These are phyloP conservation scores for Poecile atricapillus DNA, from an alignment of 2,113 vertebrate species.

Conservation along the genomic window DNA sequence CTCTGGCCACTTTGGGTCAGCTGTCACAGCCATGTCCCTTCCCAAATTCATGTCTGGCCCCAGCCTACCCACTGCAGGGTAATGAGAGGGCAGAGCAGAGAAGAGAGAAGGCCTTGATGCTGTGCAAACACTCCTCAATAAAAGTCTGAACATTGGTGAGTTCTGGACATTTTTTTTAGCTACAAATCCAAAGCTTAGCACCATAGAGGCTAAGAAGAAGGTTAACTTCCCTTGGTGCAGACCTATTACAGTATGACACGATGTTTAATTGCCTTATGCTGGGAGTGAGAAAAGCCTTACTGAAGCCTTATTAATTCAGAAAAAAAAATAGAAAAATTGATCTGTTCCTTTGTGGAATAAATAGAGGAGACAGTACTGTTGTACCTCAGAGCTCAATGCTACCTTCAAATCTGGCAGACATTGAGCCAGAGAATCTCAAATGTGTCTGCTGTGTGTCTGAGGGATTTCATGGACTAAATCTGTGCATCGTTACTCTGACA, in stretches of 20 bases:
- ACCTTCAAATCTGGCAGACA: background rate
- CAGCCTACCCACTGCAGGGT: background rate
- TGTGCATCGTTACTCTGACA: background rate
- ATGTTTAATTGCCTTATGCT: background rate
- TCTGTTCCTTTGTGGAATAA: background rate
- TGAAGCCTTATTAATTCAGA: background rate
- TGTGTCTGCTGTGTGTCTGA: background rate
- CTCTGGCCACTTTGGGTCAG: background rate
- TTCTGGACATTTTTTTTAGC: background rate
- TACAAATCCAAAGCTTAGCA: background rate
- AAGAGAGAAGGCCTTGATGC: background rate
- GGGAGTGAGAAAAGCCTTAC: background rate
- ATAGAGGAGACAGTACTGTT: background rate
- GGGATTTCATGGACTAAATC: background rate
- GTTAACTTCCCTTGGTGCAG: background rate
- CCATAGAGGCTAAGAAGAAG: background rate
- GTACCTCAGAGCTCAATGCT: background rate
- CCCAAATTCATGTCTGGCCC: background rate
- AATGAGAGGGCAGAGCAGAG: background rate
- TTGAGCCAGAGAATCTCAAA: background rate
- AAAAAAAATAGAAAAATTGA: background rate
- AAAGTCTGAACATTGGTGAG: fast-evolving
- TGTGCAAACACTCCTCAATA: background rate
- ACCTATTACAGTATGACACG: background rate
- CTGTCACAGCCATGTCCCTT: background rate